phyloP scores from a whole-genome alignment of 35 echinoderm and acorn worm genomes.

The Holothuria glaberrima region DNA sequence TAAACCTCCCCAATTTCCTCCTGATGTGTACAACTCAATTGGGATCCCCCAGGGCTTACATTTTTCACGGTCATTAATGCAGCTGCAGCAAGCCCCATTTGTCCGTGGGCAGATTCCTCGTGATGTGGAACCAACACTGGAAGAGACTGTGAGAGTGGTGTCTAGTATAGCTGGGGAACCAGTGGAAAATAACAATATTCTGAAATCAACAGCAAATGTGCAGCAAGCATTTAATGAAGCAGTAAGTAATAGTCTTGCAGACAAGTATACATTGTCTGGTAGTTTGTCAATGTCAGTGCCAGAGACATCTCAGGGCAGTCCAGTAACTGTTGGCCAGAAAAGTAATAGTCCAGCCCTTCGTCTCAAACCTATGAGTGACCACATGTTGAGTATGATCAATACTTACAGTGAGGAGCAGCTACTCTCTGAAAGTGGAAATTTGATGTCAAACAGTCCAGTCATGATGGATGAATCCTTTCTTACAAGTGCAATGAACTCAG shows the following conservation, averaged over 20 bases:
- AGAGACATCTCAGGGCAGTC: constrained; percentile 78
- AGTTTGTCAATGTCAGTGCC: constrained; percentile 74
- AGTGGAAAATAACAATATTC: constrained; percentile 76
- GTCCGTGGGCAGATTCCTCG: constrained; percentile 5
- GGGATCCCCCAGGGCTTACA: constrained; percentile 35
- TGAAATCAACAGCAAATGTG: constrained; percentile 70
- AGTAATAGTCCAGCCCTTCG: constrained; percentile 88
- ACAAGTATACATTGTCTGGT: constrained; percentile 80
- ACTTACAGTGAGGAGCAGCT: constrained; percentile 83
- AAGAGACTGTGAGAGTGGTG: constrained; percentile 12
- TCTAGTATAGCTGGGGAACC: constrained; percentile 37
- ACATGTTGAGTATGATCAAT: constrained; percentile 91
- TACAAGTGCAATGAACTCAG: constrained; percentile 66
- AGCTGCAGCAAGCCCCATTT: constrained; percentile 45
- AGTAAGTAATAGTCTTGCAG: constrained; percentile 44
- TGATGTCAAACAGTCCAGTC: constrained; percentile 77
- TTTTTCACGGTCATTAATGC: constrained; percentile 48
- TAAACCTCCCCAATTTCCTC: constrained; percentile 14
- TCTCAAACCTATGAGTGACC: constrained; percentile 59
- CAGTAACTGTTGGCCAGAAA: constrained; percentile 67
- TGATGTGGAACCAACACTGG: constrained; percentile 13
- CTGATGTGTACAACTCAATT: constrained; percentile 52
- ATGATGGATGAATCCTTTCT: constrained; percentile 86
- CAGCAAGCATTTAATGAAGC: constrained; percentile 63
- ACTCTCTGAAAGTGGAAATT: constrained; percentile 64